phyloP scores from a whole-genome alignment of 2,113 vertebrate species.

The Tautogolabrus adspersus region DNA sequence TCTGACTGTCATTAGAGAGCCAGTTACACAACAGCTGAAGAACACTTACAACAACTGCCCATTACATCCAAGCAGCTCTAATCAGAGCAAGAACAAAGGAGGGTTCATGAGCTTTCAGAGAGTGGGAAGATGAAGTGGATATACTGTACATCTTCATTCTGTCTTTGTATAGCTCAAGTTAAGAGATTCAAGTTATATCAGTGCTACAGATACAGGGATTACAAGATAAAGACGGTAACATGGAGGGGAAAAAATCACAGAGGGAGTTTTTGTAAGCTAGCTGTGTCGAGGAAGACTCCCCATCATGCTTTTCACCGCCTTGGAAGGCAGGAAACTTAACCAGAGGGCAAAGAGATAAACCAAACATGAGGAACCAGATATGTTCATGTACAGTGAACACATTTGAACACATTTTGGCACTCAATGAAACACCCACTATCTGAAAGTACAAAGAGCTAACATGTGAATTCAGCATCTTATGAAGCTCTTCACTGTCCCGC shows the following conservation, averaged over 20 bases:
- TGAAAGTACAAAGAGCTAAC: not conserved
- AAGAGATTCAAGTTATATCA: slow-evolving; percentile 2
- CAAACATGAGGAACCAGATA: slow-evolving; percentile 12
- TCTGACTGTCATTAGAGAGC: slow-evolving; percentile 53
- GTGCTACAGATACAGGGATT: slow-evolving; percentile 15
- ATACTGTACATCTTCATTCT: not conserved
- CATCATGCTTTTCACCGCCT: slow-evolving; percentile 1
- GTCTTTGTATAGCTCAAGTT: slow-evolving; percentile 10
- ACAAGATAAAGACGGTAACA: slow-evolving; percentile 18
- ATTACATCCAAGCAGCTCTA: slow-evolving; percentile 56
- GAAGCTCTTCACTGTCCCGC: not conserved
- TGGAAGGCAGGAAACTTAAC: slow-evolving; percentile 5
- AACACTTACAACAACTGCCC: slow-evolving; percentile 66
- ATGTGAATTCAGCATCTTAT: not conserved
- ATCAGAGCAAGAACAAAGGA: slow-evolving; percentile 49
- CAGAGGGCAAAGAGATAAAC: slow-evolving; percentile 15
- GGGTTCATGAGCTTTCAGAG: slow-evolving; percentile 22
- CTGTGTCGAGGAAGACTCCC: slow-evolving; percentile 1
- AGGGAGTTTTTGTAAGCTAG: slow-evolving; percentile 9
- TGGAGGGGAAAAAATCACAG: not conserved
- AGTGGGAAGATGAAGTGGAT: slow-evolving; percentile 33
- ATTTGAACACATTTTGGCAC: not conserved
- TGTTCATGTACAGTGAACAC: not conserved
- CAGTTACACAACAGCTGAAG: slow-evolving; percentile 66
- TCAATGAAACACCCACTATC: not conserved